These are phyloP conservation scores for Cosmia pyralina DNA, from an alignment of 2,888 invertebrate species.

Conservation along the genomic window DNA sequence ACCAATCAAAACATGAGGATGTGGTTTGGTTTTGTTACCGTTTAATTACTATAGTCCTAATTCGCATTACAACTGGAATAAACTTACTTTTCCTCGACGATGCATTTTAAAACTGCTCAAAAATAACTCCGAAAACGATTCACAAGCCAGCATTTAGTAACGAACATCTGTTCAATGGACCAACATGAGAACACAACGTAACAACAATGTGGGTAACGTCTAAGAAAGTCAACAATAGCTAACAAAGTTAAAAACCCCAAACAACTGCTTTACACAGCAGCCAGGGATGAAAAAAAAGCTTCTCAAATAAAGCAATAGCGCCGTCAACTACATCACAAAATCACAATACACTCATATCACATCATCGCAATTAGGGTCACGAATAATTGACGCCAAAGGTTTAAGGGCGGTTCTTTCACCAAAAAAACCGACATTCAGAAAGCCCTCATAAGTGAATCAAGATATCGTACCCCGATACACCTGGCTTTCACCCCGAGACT, in stretches of 20 bases:
- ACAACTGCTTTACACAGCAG: constrained; percentile 73
- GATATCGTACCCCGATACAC: constrained; percentile 87
- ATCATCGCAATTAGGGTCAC: constrained; percentile 90
- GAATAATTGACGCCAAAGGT: constrained; percentile 88
- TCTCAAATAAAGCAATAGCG: constrained; percentile 84
- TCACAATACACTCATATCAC: constrained; percentile 85
- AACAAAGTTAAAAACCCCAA: constrained; percentile 77
- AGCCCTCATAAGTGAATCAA: constrained; percentile 88
- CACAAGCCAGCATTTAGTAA: constrained; percentile 24
- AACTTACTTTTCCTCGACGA: no score
- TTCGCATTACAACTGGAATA: background rate
- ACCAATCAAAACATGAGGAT: background rate
- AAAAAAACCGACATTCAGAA: constrained; percentile 84
- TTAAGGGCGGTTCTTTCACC: constrained; percentile 83
- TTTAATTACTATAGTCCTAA: no score
- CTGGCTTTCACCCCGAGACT: constrained; percentile 85
- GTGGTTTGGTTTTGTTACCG: background rate
- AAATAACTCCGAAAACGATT: constrained; percentile 8
- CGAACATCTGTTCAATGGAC: constrained; percentile 69
- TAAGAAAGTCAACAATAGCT: constrained; percentile 77
- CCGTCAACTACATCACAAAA: constrained; percentile 85
- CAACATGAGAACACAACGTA: constrained; percentile 58
- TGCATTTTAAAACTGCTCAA: background rate
- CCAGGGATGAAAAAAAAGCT: constrained; percentile 72
- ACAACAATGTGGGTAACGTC: constrained; percentile 66